These are phyloP conservation scores for Macrochelys suwanniensis DNA, from an alignment of 2,797 vertebrate genomes.

Conservation along the genomic window DNA sequence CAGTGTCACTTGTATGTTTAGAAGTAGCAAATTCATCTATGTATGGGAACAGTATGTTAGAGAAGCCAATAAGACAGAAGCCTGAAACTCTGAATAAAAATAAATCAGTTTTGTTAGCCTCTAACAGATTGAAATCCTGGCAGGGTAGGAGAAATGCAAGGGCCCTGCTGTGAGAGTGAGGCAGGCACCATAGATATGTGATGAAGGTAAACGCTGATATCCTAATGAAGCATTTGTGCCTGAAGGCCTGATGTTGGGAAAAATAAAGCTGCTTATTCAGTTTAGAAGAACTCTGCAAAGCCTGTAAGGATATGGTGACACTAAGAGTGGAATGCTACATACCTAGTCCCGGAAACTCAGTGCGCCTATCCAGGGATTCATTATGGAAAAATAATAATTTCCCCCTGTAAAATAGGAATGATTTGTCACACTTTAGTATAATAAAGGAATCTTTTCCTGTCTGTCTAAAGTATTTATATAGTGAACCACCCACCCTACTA, in stretches of 20 bases:
- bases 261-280: slow-evolving; percentile 55
- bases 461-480: not conserved
- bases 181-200: slow-evolving; percentile 61
- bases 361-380: slow-evolving; percentile 6
- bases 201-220: slow-evolving; percentile 76
- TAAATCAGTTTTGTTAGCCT: slow-evolving; percentile 76
- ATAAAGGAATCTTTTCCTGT: not conserved
- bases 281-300: slow-evolving; percentile 35
- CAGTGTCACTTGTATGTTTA: slow-evolving; percentile 14
- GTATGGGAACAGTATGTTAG: slow-evolving; percentile 62
- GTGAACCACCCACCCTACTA: not conserved
- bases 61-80: slow-evolving; percentile 58
- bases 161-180: slow-evolving; percentile 74
- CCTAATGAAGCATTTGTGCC: slow-evolving; percentile 78
- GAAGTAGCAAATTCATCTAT: slow-evolving; percentile 50
- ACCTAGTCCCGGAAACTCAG: not conserved
- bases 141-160: slow-evolving; percentile 72
- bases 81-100: slow-evolving; percentile 70
- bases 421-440: not conserved
- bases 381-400: not conserved
- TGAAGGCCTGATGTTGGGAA: slow-evolving; percentile 64
- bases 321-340: not conserved
- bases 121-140: slow-evolving; percentile 76
- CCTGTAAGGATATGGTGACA: slow-evolving; percentile 37
- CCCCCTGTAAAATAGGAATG: not conserved